These are phyloP conservation scores for Chiloscyllium plagiosum DNA, from an alignment of 2,113 vertebrate genomes.

Conservation along the genomic window DNA sequence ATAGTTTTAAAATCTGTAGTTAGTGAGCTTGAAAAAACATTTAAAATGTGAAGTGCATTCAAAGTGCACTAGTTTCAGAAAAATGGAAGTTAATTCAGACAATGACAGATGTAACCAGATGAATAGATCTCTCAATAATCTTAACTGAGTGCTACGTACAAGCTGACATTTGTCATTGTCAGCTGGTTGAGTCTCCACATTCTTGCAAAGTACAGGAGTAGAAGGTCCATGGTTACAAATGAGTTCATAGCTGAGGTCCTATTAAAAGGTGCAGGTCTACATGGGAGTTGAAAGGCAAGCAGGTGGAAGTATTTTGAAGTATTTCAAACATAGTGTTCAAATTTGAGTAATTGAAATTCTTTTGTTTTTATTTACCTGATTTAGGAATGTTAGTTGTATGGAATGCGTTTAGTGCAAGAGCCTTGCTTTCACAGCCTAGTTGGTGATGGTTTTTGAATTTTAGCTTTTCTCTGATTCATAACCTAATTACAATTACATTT, in stretches of 20 bases:
- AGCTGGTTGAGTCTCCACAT: background rate
- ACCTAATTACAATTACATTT: background rate
- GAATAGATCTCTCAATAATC: background rate
- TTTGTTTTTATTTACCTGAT: background rate
- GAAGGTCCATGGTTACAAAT: background rate
- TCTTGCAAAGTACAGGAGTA: background rate
- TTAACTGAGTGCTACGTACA: background rate
- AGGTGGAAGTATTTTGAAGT: background rate
- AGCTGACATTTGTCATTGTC: background rate
- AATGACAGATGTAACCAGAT: background rate
- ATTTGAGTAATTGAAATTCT: background rate
- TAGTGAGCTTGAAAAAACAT: background rate
- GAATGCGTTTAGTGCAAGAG: background rate
- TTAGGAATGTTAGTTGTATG: background rate
- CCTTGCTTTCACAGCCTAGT: background rate
- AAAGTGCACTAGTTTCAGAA: background rate
- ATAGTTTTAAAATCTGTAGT: constrained; percentile 4
- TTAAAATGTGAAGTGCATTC: background rate
- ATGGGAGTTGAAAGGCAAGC: no score
- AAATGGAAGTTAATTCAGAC: background rate
- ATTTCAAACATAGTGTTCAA: background rate
- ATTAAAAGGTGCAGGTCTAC: background rate
- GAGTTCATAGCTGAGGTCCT: background rate
- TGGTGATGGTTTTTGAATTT: background rate
- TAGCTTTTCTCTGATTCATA: background rate